These are phyloP conservation scores for Serrognathus titanus DNA, from an alignment of 2,888 invertebrate genomes.

Conservation along the genomic window DNA sequence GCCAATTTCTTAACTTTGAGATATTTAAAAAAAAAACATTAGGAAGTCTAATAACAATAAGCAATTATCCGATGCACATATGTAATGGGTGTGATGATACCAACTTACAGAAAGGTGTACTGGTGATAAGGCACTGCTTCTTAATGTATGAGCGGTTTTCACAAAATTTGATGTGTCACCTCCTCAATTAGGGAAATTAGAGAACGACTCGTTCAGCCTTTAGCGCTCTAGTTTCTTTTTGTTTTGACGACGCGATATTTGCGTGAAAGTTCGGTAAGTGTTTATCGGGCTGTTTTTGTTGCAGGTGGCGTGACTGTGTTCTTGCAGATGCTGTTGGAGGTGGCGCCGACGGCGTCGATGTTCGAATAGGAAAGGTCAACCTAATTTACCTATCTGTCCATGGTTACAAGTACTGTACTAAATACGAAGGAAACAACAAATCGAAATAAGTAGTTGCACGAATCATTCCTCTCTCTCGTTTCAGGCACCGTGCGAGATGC, in stretches of 20 bases:
- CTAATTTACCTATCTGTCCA: conserved; percentile 22
- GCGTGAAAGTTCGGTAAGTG: too few species aligned
- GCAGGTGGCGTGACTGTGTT: conserved; percentile 86
- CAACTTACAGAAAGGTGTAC: too few species aligned
- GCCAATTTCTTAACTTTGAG: too few species aligned
- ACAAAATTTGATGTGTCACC: too few species aligned
- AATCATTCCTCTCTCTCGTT: conserved; percentile 54
- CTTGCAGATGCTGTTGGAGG: conserved; percentile 85
- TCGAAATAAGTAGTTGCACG: conserved; percentile 51
- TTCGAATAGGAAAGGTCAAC: conserved; percentile 52
- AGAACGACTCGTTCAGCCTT: not conserved
- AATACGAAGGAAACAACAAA: conserved; percentile 1
- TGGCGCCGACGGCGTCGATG: conserved; percentile 83
- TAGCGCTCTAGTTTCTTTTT: not conserved
- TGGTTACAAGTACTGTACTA: conserved; percentile 31
- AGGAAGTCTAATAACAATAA: too few species aligned
- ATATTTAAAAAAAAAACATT: too few species aligned
- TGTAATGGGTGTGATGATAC: too few species aligned
- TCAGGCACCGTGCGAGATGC: conserved; percentile 37
- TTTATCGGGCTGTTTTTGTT: conserved; percentile 32
- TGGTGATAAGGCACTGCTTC: too few species aligned
- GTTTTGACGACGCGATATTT: not conserved
- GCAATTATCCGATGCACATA: too few species aligned
- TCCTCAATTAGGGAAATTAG: not conserved
- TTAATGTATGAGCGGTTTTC: too few species aligned